Evolutionary conservation across 2,113 vertebrate species (phyloP).

Genomic region (Cyanoliseus patagonus): DNA sequence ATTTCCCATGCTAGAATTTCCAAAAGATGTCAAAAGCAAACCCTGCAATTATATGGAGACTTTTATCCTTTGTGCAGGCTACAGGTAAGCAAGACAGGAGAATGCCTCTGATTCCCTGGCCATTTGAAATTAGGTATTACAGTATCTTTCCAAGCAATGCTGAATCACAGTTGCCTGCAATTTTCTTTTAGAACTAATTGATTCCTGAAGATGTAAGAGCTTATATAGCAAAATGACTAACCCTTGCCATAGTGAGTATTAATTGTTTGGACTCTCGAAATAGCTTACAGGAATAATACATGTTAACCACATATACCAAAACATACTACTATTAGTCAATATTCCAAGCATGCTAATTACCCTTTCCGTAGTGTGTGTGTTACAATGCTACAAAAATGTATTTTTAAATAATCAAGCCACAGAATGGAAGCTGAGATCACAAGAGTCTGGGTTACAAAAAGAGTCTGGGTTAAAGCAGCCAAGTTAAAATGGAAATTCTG

Average conservation of each 20-base stretch:
- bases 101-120: neutral
- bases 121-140: neutral
- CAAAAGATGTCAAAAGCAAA: neutral
- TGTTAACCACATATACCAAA: constrained; percentile 25
- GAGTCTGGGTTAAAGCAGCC: neutral
- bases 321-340: neutral
- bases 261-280: neutral
- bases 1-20: neutral
- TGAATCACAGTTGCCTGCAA: neutral
- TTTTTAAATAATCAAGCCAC: constrained; percentile 28
- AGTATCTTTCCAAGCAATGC: neutral
- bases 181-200: neutral
- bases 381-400: neutral
- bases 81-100: neutral
- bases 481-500: constrained; percentile 4
- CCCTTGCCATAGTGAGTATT: neutral
- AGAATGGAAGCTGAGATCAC: neutral
- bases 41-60: neutral
- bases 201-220: neutral
- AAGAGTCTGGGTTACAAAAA: neutral
- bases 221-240: neutral
- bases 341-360: neutral
- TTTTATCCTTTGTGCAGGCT: neutral
- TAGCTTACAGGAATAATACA: neutral
- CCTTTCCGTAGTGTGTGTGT: neutral